Base-by-base conservation (phyloP, 2,888 invertebrate genomes). In the Philopedon plagiatum region DNA sequence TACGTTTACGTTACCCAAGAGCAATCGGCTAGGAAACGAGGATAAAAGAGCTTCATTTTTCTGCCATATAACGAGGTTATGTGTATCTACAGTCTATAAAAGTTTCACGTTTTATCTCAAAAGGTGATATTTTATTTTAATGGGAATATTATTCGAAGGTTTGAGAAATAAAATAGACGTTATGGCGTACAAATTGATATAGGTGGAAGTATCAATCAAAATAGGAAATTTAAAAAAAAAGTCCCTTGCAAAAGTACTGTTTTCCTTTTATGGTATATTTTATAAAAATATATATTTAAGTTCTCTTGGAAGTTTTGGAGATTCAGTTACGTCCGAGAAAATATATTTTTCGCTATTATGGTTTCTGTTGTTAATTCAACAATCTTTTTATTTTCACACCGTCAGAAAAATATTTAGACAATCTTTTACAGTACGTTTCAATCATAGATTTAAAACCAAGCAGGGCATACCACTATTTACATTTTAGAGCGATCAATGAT, bases 41-140 rank as follows among this genome's bases (percentile, higher is more conserved):
- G 77, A 81, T 81, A 80, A 81, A 81, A 79, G 80, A 79, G 81
- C 79, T 81, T 80, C 80, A 81, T 82, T 81, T 81, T 80, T 80
- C 76, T 78, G 75, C 79, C 76, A 78, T 81, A 81, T 75, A 81
- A 81, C 79, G 80, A 77, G 76, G 76, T 78, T 77, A 76, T 75
- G 73, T 75, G 75, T 74, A 75, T 75, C 71, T 75, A 77, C 73
- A 77, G 75, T 77, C 76, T 73, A 77, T 76, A 77, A 78, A 77
- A 75, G 69, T 74, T 76, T 71, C 74, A 65, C 74, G 75, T 76
- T 78, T 78, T 77, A 75, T 74, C 76, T 71, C 58, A 69, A 64
- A 58, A 54, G 71, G 63, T 74, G 57, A 71, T 75, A 75, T 75
- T 74, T 75, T 75, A 75, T 70, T 72, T 68, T 74, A 75, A 75